A percentile compares a stretch with the other conserved stretches of the same genome.
Conservation (phyloP, 2,113 vertebrate species). For the Cinclus mexicanus region DNA sequence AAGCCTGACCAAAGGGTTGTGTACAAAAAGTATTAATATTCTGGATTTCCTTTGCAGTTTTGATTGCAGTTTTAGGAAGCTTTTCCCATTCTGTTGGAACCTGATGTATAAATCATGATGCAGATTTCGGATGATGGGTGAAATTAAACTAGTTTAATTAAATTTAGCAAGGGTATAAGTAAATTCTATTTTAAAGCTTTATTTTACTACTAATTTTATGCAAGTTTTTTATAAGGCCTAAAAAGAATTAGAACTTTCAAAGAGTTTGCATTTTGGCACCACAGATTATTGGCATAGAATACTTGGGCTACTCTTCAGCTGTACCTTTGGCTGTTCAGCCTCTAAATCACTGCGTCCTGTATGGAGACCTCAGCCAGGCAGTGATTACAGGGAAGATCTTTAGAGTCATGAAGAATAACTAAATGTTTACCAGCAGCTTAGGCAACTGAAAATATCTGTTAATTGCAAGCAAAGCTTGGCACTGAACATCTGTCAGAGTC, state of each 20-base stretch:
- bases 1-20: conserved; percentile 14
- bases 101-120: background rate
- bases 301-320: background rate
- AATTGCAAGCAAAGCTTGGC: background rate
- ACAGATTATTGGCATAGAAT: background rate
- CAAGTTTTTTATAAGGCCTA: background rate
- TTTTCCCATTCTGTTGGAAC: conserved; percentile 20
- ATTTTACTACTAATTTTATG: background rate
- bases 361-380: background rate
- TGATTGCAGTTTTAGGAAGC: conserved; percentile 2
- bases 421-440: background rate
- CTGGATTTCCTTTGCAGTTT: conserved; percentile 5
- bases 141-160: background rate
- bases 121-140: conserved; percentile 12
- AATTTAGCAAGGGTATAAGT: background rate
- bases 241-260: background rate
- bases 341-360: background rate
- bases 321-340: background rate
- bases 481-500: background rate
- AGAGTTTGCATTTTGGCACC: background rate
- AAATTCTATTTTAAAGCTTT: background rate
- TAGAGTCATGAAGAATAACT: background rate
- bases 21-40: background rate
- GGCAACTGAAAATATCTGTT: conserved; percentile 13
- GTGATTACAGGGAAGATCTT: background rate